Evolutionary conservation across 2,797 vertebrate genomes (phyloP).

Genomic region (Oreochromis grahami): DNA sequence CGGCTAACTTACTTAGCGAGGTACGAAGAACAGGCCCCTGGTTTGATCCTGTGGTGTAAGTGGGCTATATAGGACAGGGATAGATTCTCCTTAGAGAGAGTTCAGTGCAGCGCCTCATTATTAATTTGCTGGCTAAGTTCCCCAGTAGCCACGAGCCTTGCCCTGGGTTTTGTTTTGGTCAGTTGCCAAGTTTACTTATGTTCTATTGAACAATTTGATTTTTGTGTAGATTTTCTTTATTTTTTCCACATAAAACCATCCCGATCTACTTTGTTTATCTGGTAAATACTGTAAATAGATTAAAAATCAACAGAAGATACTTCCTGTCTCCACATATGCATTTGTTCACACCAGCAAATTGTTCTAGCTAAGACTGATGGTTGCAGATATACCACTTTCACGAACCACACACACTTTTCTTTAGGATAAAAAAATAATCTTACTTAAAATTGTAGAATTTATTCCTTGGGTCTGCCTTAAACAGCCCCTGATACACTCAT

Average conservation of each 20-base stretch:
- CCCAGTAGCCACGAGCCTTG: not conserved
- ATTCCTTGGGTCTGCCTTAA: not conserved
- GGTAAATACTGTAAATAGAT: not conserved
- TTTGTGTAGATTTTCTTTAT: not conserved
- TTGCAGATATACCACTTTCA: not conserved
- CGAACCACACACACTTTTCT: not conserved
- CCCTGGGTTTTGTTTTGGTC: not conserved
- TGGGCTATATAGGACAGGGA: not conserved
- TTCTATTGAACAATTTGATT: not conserved
- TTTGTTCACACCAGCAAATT: not conserved
- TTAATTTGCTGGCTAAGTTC: not conserved
- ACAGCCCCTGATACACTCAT: not conserved
- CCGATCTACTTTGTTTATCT: not conserved
- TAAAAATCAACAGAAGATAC: not conserved
- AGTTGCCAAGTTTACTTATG: not conserved
- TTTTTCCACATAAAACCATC: not conserved
- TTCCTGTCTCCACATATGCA: not conserved
- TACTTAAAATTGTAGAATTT: not conserved
- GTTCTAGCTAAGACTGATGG: not conserved
- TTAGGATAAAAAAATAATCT: slow-evolving; percentile 2
- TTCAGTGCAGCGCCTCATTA: not conserved
- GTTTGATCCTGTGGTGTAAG: not conserved
- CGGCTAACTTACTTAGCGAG: no score
- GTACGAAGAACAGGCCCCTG: no score
- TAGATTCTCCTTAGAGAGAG: not conserved